Conservation (phyloP, 2,888 invertebrate genomes). For the Calameuta filiformis region DNA sequence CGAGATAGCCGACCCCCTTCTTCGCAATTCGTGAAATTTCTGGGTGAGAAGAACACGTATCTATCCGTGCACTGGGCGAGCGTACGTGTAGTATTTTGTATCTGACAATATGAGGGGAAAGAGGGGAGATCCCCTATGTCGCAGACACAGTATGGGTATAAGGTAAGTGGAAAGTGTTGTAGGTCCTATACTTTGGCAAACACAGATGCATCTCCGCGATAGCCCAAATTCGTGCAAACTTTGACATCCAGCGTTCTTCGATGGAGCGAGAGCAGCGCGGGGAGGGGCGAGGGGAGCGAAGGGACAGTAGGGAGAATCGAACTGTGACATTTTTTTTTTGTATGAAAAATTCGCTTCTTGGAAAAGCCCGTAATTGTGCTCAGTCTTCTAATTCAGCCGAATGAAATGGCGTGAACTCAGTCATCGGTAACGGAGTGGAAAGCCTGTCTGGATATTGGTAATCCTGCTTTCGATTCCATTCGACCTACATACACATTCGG, state of each 20-base stretch:
- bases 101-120: conserved; percentile 19
- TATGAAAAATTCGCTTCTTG: too few relatives aligned
- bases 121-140: conserved; percentile 7
- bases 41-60: background rate
- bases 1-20: conserved; percentile 10
- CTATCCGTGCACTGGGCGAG: too few relatives aligned
- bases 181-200: conserved; percentile 40
- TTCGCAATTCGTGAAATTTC: conserved; percentile 29
- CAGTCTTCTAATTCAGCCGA: background rate
- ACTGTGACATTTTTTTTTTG: too few relatives aligned
- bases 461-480: background rate
- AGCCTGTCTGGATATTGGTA: background rate
- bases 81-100: too few relatives aligned
- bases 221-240: conserved; percentile 22
- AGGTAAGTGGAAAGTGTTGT: conserved; percentile 57
- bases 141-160: conserved; percentile 11
- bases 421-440: background rate
- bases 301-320: too few relatives aligned
- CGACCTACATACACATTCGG: conserved; percentile 25
- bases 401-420: background rate
- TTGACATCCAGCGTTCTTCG: background rate
- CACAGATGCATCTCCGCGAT: conserved; percentile 31
- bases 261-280: too few relatives aligned
- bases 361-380: background rate
- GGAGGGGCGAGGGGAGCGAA: too few relatives aligned